Evolutionary conservation across 2,113 vertebrate genomes (phyloP).

Genomic region (Pycnonotus jocosus): DNA sequence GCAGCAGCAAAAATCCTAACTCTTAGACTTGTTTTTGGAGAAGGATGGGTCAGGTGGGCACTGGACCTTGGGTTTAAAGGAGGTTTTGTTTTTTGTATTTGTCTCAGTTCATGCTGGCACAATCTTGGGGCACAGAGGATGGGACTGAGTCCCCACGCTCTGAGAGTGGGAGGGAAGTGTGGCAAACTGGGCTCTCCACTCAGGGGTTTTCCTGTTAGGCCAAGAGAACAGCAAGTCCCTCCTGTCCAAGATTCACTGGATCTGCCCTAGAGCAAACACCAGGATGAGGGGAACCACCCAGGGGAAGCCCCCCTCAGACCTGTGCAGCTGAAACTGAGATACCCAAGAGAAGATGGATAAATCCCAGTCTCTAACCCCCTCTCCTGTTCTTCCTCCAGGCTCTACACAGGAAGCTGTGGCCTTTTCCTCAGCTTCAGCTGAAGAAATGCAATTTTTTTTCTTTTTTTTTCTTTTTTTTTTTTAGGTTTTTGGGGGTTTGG

Average conservation of each 20-base stretch:
- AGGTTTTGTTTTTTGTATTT: neutral
- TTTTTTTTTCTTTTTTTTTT: neutral
- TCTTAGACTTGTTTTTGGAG: neutral
- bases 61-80: neutral
- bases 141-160: neutral
- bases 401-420: neutral
- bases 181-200: neutral
- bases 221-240: neutral
- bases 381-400: neutral
- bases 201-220: rapidly evolving
- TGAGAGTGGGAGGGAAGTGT: neutral
- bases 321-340: neutral
- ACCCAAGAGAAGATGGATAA: neutral
- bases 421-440: neutral
- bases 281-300: neutral
- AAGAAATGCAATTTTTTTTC: neutral
- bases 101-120: neutral
- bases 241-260: neutral
- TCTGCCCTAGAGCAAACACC: neutral
- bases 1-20: neutral
- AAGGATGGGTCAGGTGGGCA: neutral
- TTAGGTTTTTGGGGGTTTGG: too few relatives aligned
- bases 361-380: neutral
- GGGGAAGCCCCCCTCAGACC: neutral
- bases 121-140: rapidly evolving